phyloP scores from a whole-genome alignment of 2,113 vertebrate species.

The Rhinoderma darwinii region DNA sequence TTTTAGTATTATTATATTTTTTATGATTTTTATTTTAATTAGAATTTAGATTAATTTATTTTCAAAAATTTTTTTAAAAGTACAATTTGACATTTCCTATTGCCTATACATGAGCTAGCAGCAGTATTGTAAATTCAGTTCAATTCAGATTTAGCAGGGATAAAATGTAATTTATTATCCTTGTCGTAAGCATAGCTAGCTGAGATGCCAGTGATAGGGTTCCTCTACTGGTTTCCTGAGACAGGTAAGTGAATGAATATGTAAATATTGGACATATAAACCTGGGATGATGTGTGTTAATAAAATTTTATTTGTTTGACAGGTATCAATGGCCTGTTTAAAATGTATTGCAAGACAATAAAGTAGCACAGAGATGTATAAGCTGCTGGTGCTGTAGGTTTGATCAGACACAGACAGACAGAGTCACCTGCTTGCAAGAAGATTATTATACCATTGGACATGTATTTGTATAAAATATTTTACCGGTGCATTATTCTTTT shows the following conservation, averaged over 20 bases:
- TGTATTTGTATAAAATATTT: neutral
- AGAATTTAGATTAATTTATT: neutral
- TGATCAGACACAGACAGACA: neutral
- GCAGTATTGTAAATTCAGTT: neutral
- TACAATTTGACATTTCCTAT: no score
- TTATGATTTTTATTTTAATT: no score
- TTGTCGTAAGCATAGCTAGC: neutral
- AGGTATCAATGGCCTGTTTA: neutral
- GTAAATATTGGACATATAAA: slow-evolving; percentile 3
- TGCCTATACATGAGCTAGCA: neutral
- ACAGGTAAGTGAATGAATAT: slow-evolving; percentile 30
- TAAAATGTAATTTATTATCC: slow-evolving; percentile 31
- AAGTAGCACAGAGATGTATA: neutral
- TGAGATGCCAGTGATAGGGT: neutral
- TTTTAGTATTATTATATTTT: no score
- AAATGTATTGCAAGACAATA: neutral
- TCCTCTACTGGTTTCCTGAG: slow-evolving; percentile 4
- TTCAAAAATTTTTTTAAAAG: neutral
- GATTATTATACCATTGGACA: neutral
- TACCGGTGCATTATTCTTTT: neutral
- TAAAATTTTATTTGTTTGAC: slow-evolving; percentile 36
- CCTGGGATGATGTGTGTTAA: slow-evolving; percentile 17
- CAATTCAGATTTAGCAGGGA: slow-evolving; percentile 5
- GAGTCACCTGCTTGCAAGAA: neutral
- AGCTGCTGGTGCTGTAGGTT: neutral